Evolutionary conservation across 2,888 invertebrate genomes (phyloP), one percentile per base, ranked within the genome.

Genomic region (Macrophya annulata): DNA sequence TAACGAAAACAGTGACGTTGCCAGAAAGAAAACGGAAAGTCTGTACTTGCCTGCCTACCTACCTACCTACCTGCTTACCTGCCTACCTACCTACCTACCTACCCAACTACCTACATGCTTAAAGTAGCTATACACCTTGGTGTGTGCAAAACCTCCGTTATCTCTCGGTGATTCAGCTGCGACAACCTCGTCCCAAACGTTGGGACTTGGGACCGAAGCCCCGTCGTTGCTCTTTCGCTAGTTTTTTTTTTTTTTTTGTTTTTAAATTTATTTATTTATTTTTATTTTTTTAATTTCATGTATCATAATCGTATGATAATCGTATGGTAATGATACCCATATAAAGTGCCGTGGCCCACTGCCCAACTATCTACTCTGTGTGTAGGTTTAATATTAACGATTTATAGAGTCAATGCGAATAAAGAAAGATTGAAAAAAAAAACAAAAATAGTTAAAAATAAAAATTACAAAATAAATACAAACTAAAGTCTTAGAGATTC

Each of bases 31-130:
- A 84, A 84, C 43, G 31, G 74, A 84, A 84, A 84, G 74, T 74
- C 40, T 71, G 45, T 59, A 84, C 37, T 21, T 21, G 21, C 68
- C 9, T 9, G 31, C 68, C 25, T 31, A 68, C 68, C 25, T 31
- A 31, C 31, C 40, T 40, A 48, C 83, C 68, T n/a, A 45, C 84
- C n/a, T 37, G 31, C 51, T 45, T 51, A 31, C 72, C 72, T 72
- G 17, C 71, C 37, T 4, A 90, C 91, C 91, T 90, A 90, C 86
- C 86, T 84, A 86, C 86, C 84, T 86, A 85, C 86, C 74, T 76
- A 55, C 89, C 90, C 88, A 87, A 88, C 88, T 89, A 89, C 89
- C 89, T 89, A 87, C 87, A 21, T 45, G 25, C 45, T 62, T 17
- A 37, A 68, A 37, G 17, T 37, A 68, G 68, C 68, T 37, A 8